Evolutionary conservation across 2,888 invertebrate genomes (phyloP), one percentile per base, ranked within the genome.

Genomic region (Falcaria lacertinaria): DNA sequence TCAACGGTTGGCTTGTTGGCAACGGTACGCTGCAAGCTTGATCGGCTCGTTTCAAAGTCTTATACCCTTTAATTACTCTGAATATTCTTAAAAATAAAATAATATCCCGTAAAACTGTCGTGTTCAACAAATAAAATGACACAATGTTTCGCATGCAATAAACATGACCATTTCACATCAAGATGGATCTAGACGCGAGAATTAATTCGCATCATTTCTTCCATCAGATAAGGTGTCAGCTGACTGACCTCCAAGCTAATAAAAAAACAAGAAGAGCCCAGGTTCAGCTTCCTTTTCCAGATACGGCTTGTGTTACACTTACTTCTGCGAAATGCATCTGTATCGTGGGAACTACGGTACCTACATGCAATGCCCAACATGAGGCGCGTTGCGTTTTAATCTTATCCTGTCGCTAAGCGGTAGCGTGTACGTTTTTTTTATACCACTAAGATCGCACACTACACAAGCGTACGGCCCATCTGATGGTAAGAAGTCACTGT

Each of bases 111-210:
- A n/a, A 22, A 22, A 22, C 6, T 22, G 22, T 22, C 7, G 22
- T 22, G 22, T 7, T 22, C 22, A 19, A 19, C 19, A 22, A 5
- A 22, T 22, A 22, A 22, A 22, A n/a, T 22, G 22, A 28, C 28
- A 25, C 8, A 28, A 11, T 11, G 11, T 3, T 19, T 11, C 3
- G 11, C 2, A 11, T 28, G 11, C 2, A 28, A 28, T 11, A 28
- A 19, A 28, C 28, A 28, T 28, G 7, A 28, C 11, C 5, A 47
- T 43, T 57, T 42, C 41, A 47, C 47, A 49, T 55, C 43, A 54
- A 67, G 71, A 72, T 72, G 49, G 58, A 46, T 61, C 54, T 55
- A 66, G 72, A 71, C 37, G 15, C 32, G 47, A 43, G 60, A 57
- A 68, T 67, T 70, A 71, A 69, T 69, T 68, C 64, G 46, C 60